These are phyloP conservation scores for Caenorhabditis doughertyi DNA, from an alignment of 2,888 invertebrate species.

Conservation along the genomic window DNA sequence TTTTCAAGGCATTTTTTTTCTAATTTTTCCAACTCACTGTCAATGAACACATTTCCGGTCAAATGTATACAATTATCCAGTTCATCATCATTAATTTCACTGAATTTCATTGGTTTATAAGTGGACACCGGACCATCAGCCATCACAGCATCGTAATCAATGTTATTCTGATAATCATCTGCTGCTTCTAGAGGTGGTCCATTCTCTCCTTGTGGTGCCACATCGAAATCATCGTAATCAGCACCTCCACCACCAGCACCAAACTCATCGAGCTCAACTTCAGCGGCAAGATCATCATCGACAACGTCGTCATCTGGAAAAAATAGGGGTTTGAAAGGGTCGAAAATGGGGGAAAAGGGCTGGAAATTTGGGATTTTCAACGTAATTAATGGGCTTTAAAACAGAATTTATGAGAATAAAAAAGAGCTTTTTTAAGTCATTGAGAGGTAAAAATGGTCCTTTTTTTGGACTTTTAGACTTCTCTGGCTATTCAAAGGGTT, in stretches of 20 bases:
- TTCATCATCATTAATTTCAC: constrained; percentile 81
- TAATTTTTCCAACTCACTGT: constrained; percentile 22
- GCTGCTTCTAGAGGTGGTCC: not conserved
- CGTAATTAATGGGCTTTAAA: too few relatives aligned
- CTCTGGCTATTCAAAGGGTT: too few relatives aligned
- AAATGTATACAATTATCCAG: constrained; percentile 52
- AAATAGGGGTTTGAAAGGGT: not conserved
- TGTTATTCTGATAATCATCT: not conserved
- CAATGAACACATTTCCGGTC: constrained; percentile 47
- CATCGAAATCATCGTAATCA: constrained; percentile 7
- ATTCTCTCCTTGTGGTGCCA: constrained; percentile 16
- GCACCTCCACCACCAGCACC: constrained; percentile 32
- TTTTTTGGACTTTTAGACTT: too few relatives aligned
- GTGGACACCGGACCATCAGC: not conserved
- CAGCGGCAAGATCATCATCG: constrained; percentile 56
- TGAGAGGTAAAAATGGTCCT: too few relatives aligned
- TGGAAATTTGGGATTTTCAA: not conserved
- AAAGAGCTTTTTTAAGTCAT: too few relatives aligned
- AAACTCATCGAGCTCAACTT: constrained; percentile 40
- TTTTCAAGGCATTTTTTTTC: not conserved
- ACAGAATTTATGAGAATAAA: too few relatives aligned
- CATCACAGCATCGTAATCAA: not conserved
- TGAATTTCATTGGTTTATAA: constrained; percentile 82
- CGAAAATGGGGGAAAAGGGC: not conserved
- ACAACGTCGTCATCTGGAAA: constrained; percentile 59